Conservation (phyloP, 2,113 vertebrate genomes). For the Mus musculus region DNA sequence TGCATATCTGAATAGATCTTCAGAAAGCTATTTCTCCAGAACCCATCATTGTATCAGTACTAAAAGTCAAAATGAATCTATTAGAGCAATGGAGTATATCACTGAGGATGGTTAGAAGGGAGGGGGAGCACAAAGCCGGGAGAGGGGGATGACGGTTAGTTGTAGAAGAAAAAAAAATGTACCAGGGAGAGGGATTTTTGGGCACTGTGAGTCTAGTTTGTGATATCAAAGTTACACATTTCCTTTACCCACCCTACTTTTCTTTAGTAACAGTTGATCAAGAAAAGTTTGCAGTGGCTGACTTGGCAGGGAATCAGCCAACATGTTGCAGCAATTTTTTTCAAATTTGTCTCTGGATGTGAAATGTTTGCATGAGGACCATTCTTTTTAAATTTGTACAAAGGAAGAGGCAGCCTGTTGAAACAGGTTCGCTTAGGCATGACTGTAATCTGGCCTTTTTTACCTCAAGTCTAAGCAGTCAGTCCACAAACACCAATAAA, state of each 20-base stretch:
- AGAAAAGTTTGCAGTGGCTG: conserved; percentile 82
- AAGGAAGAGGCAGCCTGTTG: conserved; percentile 88
- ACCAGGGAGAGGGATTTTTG: conserved; percentile 10
- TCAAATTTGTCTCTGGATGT: conserved; percentile 89
- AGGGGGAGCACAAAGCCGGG: not conserved
- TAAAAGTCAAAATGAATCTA: conserved; percentile 76
- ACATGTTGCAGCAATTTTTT: conserved; percentile 88
- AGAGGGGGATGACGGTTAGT: not conserved
- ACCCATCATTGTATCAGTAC: conserved; percentile 69
- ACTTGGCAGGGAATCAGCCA: conserved; percentile 88
- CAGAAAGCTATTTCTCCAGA: conserved; percentile 70
- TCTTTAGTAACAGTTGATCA: conserved; percentile 76
- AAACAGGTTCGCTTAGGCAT: conserved; percentile 87
- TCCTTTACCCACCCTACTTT: conserved; percentile 72
- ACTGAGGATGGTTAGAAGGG: conserved; percentile 73
- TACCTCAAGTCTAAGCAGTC: conserved; percentile 77
- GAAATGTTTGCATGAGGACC: conserved; percentile 88
- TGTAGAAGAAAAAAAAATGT: not conserved
- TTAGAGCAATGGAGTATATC: conserved; percentile 72
- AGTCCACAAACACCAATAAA: conserved; percentile 69
- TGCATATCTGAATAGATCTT: conserved; percentile 73
- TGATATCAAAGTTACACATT: conserved; percentile 82
- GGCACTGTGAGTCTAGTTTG: conserved; percentile 72
- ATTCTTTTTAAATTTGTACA: conserved; percentile 88
- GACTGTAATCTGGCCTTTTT: conserved; percentile 81